Evolutionary conservation across 2,888 invertebrate species (phyloP).

Genomic region (Phyto melanocephala): DNA sequence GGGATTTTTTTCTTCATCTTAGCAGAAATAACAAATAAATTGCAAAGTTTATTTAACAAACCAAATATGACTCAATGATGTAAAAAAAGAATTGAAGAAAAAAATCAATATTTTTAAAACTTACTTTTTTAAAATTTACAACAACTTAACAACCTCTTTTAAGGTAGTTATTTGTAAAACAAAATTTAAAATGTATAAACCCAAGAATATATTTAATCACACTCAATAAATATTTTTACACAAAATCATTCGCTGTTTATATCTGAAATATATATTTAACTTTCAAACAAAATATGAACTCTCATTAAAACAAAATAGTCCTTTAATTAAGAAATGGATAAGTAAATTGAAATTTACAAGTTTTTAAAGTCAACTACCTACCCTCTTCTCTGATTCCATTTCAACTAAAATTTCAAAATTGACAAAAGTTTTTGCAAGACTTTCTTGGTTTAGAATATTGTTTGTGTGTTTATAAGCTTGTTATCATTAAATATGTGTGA

Average conservation of each 20-base stretch:
- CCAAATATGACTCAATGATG: not conserved
- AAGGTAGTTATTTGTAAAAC: too few relatives aligned
- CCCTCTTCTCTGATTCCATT: not conserved
- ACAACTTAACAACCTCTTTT: constrained; percentile 35
- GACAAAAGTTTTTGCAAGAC: not conserved
- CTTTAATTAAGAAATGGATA: constrained; percentile 25
- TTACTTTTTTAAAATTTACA: constrained; percentile 36
- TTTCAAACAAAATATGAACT: not conserved
- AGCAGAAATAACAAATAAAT: not conserved
- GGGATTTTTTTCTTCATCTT: constrained; percentile 27
- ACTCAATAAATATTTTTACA: not conserved
- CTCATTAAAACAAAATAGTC: not conserved
- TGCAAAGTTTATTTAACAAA: not conserved
- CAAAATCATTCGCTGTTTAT: not conserved
- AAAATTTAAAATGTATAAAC: too few relatives aligned
- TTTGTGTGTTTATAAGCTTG: constrained; percentile 57
- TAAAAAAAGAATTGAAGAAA: constrained; percentile 1
- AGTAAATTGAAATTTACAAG: constrained; percentile 14
- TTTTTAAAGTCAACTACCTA: not conserved
- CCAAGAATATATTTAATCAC: not conserved
- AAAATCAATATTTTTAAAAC: constrained; percentile 53
- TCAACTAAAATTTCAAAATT: constrained; percentile 7
- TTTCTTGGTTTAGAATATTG: not conserved
- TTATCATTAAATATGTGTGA: constrained; percentile 66
- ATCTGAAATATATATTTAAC: not conserved